A percentile compares a stretch with the other conserved stretches of the same genome.
Evolutionary conservation across 2,113 vertebrate species (phyloP).

Genomic region (Picathartes gymnocephalus): DNA sequence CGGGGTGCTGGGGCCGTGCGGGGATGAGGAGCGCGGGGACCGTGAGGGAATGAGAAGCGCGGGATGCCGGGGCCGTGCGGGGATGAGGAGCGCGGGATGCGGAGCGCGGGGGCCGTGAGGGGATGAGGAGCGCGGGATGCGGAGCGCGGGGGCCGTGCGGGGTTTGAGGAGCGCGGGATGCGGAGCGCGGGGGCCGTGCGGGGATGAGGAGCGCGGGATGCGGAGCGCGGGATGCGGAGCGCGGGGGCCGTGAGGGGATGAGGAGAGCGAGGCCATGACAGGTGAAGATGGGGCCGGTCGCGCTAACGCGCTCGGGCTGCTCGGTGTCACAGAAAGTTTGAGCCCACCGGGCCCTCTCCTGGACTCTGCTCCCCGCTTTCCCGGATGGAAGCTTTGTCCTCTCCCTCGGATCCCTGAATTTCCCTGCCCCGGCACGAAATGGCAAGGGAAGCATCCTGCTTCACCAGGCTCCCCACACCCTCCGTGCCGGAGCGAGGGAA

Average conservation of each 20-base stretch:
- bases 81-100: background rate
- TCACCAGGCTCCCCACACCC: fast-evolving
- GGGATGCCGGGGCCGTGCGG: background rate
- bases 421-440: fast-evolving
- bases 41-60: background rate
- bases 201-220: no score
- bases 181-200: background rate
- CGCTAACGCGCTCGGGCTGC: background rate
- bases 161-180: background rate
- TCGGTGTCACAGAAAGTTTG: background rate
- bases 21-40: no score
- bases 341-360: background rate
- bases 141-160: background rate
- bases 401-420: fast-evolving
- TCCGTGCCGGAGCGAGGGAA: background rate
- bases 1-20: background rate
- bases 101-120: background rate
- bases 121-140: background rate
- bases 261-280: background rate
- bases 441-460: background rate
- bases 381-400: fast-evolving
- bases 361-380: background rate
- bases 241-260: background rate
- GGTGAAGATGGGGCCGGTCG: background rate
- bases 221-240: no score